Base-by-base conservation (phyloP, 2,888 invertebrate species). In the Pimpla rufipes region DNA sequence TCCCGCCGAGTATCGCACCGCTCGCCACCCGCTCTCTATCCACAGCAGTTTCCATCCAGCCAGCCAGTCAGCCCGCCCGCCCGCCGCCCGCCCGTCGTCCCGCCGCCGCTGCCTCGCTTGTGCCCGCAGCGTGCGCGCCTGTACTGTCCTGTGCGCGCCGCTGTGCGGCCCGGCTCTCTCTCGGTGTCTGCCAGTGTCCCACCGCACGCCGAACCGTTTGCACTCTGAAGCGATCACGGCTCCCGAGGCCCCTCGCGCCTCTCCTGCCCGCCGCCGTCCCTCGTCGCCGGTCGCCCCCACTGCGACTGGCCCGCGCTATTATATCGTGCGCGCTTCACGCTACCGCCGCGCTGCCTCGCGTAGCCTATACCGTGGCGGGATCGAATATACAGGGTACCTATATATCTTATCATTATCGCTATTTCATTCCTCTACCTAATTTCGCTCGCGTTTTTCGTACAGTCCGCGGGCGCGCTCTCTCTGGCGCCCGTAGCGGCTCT, bases 121-220 rank as follows among this genome's bases (percentile, higher is more conserved):
- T 77, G 74, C 67, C 83, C 76, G n/a, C 85, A 71, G 82, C 78
- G 29, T 5, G 57, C 66, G 78, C 68, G 84, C 68, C 50, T 45
- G 70, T 76, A 71, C 82, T 79, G 84, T 83, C 66, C 83, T 84
- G 85, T 86, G 80, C 83, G 83, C 88, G 85, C 87, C 85, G 86
- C 85, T 85, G n/a, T n/a, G n/a, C n/a, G 87, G 85, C 86, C 86
- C 88, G 87, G 88, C 71, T 71, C 73, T 67, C 88, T n/a, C n/a
- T n/a, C n/a, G n/a, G n/a, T 88, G 90, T 89, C 89, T 86, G 90
- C 90, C 92, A 93, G 93, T 92, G 92, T 93, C 92, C 93, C 92
- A 92, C 91, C 91, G 92, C 93, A 92, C 91, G 92, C 90, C 92
- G 93, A 91, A 90, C 91, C 91, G 93, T 92, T 91, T 92, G 91